Conservation (phyloP, 2,113 vertebrate genomes). For the Solea solea region DNA sequence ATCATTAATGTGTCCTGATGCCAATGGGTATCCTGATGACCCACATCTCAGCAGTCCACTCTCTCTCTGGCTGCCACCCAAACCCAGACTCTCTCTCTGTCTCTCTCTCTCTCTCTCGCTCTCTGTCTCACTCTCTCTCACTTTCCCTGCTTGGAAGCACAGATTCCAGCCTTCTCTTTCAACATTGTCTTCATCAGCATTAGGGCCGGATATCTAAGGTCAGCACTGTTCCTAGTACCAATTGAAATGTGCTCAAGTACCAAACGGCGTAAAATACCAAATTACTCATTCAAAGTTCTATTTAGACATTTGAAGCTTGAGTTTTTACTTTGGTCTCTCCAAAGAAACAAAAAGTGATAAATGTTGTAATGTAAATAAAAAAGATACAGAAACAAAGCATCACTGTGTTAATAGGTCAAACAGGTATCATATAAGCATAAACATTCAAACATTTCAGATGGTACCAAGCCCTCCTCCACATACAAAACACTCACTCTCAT, state of each 20-base stretch:
- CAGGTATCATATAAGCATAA: too few relatives aligned
- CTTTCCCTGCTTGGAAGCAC: conserved; percentile 3
- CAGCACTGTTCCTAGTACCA: neutral
- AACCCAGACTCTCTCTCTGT: conserved; percentile 31
- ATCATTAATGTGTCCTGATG: conserved; percentile 78
- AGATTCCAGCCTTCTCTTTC: neutral
- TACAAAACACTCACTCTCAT: neutral
- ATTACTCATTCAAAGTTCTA: too few relatives aligned
- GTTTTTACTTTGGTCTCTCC: neutral
- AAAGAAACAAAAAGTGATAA: neutral
- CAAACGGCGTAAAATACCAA: too few relatives aligned
- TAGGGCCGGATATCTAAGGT: conserved; percentile 8
- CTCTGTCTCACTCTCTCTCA: conserved; percentile 9
- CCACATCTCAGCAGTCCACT: conserved; percentile 79
- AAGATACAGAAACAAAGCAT: too few relatives aligned
- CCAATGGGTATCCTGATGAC: conserved; percentile 81
- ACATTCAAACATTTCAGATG: neutral
- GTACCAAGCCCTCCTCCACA: neutral
- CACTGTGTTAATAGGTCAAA: too few relatives aligned
- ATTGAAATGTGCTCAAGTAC: neutral
- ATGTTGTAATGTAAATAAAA: too few relatives aligned
- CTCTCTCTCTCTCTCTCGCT: conserved; percentile 6
- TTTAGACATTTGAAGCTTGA: too few relatives aligned
- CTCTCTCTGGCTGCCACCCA: conserved; percentile 69
- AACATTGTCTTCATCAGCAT: conserved; percentile 27